Evolutionary conservation across 2,113 vertebrate species (phyloP), one percentile per base, ranked within the genome.

Genomic region (Lepus europaeus): DNA sequence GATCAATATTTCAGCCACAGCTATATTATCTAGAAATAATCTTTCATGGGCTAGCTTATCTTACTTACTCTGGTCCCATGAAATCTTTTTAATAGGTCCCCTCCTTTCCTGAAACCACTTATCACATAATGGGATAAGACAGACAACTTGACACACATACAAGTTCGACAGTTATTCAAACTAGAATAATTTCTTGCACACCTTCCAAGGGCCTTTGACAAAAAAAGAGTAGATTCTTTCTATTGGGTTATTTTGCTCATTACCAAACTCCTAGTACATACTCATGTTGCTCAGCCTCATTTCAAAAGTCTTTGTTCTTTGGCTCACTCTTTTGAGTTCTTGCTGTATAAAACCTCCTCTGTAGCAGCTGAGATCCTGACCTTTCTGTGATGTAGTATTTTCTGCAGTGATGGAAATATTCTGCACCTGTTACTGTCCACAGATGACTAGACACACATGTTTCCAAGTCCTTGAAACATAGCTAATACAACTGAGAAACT

Each of bases 221-320:
- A 79, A 36, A 84, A 79, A 53, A 80, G n/a, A 94, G 11, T 59
- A 49, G 90, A 83, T 87, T 70, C 70, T 80, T 87, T 14, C 23
- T 76, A 12, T 45, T 89, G 6, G 19, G 25, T 61, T 22, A 87
- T 51, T 76, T 73, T 84, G n/a, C 33, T 89, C 72, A 94, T 12
- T 16, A 82, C 1, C 7, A 69, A 78, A 64, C 66, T 81, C 36
- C 9, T 27, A 9, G 33, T 33, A 61, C 23, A 59, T 31, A 90
- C 81, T 84, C 79, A 70, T 14, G 11, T 5, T 77, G 73, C 12
- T 80, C 17, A 81, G 14, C 7, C n/a, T 90, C 27, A 63, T 49
- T 73, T 69, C 16, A 39, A 49, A 89, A 91, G 49, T 31, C 91
- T 89, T 76, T 31, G 13, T 70, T 86, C 23, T 76, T 90, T 45